A percentile compares a stretch with the other conserved stretches of the same genome.
Conservation (phyloP, 2,797 vertebrate species). For the Tiaroga cobitis region DNA sequence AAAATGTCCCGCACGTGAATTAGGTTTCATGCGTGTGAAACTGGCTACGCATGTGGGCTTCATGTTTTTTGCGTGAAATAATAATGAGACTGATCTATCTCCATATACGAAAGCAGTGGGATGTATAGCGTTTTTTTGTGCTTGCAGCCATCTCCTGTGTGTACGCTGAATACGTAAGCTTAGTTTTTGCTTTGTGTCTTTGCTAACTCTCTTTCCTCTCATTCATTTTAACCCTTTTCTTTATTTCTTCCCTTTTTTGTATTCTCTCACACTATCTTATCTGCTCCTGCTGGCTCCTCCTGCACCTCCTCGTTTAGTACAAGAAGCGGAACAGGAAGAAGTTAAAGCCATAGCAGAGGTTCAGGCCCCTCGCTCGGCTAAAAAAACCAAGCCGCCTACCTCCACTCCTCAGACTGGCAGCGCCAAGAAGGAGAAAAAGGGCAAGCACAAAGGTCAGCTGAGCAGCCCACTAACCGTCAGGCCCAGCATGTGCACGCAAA, state of each 20-base stretch:
- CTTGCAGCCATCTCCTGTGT: not conserved
- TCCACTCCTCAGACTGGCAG: conserved; percentile 89
- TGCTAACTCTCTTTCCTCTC: conserved; percentile 37
- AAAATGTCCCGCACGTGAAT: not conserved
- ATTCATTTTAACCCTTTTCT: conserved; percentile 43
- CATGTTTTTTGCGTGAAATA: not conserved
- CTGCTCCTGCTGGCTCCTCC: conserved; percentile 4
- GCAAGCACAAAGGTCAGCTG: conserved; percentile 96
- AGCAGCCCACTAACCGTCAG: conserved; percentile 35
- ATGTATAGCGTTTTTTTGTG: not conserved
- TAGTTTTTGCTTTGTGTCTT: conserved; percentile 32
- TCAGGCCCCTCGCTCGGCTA: conserved; percentile 88
- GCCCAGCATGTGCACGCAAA: conserved; percentile 43
- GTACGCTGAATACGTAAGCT: not conserved
- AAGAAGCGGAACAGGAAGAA: conserved; percentile 93
- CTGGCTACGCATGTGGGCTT: not conserved
- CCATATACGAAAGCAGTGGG: not conserved
- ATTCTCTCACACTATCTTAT: conserved; percentile 22
- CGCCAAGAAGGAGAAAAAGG: conserved; percentile 92
- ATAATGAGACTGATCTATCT: not conserved
- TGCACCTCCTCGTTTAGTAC: conserved; percentile 78
- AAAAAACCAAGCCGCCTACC: conserved; percentile 87
- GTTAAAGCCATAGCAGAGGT: conserved; percentile 82
- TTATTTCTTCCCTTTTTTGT: conserved; percentile 28
- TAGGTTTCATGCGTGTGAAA: not conserved